Percentiles rank a stretch among this genome's conserved stretches.
Conservation (phyloP, 92 coral and sea anemone species). For the Actinernus sp. region DNA sequence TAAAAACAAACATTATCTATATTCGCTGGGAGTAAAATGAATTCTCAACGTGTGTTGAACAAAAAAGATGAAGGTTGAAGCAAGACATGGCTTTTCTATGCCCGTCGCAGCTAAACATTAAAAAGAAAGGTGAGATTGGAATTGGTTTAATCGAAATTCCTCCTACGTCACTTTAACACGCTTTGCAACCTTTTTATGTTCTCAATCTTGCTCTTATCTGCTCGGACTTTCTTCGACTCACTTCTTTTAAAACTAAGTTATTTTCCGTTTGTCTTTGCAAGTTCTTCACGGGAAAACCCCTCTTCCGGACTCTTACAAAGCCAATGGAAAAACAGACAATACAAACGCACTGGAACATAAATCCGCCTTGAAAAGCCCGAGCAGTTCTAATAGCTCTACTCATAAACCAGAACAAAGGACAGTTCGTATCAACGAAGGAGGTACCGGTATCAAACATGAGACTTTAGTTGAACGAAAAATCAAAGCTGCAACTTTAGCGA, state of each 20-base stretch:
- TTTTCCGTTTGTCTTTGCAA: slow-evolving; percentile 3
- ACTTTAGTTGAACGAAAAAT: slow-evolving; percentile 69
- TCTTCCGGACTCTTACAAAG: slow-evolving; percentile 58
- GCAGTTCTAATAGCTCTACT: slow-evolving; percentile 42
- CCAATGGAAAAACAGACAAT: slow-evolving; percentile 12
- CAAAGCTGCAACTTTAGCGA: slow-evolving; percentile 56
- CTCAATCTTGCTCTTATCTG: neutral
- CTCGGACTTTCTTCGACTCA: neutral
- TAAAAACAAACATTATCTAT: slow-evolving; percentile 21
- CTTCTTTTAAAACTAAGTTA: neutral
- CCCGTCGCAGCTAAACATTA: slow-evolving; percentile 77
- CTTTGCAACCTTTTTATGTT: neutral
- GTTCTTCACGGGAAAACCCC: slow-evolving; percentile 72
- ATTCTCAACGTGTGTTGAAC: neutral
- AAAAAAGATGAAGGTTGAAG: slow-evolving; percentile 2
- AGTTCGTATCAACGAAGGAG: slow-evolving; percentile 81
- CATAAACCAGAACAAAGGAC: slow-evolving; percentile 63
- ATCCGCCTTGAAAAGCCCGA: slow-evolving; percentile 77
- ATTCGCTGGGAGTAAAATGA: slow-evolving; percentile 1
- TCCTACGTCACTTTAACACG: slow-evolving; percentile 1
- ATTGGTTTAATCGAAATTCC: neutral
- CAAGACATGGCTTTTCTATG: slow-evolving; percentile 75
- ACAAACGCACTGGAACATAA: slow-evolving; percentile 32
- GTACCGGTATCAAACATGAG: slow-evolving; percentile 56
- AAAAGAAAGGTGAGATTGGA: slow-evolving; percentile 69